phyloP scores from a whole-genome alignment of 2,888 invertebrate genomes.

The Andrena flavipes region DNA sequence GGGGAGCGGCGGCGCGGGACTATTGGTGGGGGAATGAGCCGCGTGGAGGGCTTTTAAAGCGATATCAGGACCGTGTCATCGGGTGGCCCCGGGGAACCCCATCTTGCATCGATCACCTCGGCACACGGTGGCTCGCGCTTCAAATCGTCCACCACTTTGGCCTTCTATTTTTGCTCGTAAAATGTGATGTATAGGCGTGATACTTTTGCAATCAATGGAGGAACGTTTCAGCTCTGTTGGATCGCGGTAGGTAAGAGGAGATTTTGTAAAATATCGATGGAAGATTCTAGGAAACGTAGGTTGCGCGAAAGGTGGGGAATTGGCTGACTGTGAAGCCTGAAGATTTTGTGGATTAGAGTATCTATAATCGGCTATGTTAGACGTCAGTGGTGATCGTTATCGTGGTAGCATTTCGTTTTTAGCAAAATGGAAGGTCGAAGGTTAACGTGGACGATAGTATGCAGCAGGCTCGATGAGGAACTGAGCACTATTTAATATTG shows the following conservation, averaged over 20 bases:
- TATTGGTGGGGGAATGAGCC: conserved; percentile 40
- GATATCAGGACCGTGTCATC: conserved; percentile 55
- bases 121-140: neutral
- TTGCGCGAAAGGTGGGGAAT: too few relatives aligned
- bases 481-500: too few relatives aligned
- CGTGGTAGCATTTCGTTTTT: too few relatives aligned
- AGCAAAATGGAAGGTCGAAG: too few relatives aligned
- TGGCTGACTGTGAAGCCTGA: too few relatives aligned
- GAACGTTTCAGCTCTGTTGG: too few relatives aligned
- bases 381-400: too few relatives aligned
- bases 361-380: too few relatives aligned
- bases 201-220: conserved; percentile 6
- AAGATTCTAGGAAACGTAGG: neutral
- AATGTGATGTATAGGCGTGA: neutral
- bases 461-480: too few relatives aligned
- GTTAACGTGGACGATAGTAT: too few relatives aligned
- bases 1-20: conserved; percentile 32
- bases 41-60: conserved; percentile 53
- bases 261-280: neutral
- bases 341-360: conserved; percentile 1
- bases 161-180: neutral
- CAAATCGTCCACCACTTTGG: neutral
- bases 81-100: neutral
- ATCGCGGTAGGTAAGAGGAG: too few relatives aligned
- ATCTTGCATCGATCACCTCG: conserved; percentile 47